These are phyloP conservation scores for Euzophera pinguis DNA, from an alignment of 2,888 invertebrate species.

Conservation along the genomic window DNA sequence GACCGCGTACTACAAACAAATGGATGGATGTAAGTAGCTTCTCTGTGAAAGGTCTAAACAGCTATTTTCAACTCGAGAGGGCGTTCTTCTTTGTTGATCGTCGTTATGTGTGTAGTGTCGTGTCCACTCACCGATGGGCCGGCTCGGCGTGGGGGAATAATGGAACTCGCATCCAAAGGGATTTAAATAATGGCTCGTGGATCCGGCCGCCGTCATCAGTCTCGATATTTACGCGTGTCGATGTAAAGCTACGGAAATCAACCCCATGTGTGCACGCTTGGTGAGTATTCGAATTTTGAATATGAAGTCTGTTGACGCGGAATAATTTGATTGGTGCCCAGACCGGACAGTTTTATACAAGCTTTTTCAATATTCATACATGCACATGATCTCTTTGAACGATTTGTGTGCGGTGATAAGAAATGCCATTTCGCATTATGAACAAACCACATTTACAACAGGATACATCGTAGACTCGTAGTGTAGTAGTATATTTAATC, in stretches of 20 bases:
- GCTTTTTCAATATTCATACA: slow-evolving; percentile 1
- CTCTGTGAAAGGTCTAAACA: slow-evolving; percentile 17
- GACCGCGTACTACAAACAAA: neutral
- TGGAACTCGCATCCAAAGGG: slow-evolving; percentile 60
- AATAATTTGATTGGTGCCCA: slow-evolving; percentile 12
- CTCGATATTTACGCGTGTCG: slow-evolving; percentile 41
- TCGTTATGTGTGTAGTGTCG: slow-evolving; percentile 39
- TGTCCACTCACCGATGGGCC: slow-evolving; percentile 47
- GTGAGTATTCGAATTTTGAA: neutral
- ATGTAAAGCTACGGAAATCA: slow-evolving; percentile 38
- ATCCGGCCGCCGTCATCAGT: slow-evolving; percentile 39
- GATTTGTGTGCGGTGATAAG: neutral
- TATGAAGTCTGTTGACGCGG: slow-evolving; percentile 8
- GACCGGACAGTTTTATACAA: neutral
- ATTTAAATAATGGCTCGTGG: slow-evolving; percentile 65
- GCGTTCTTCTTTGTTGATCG: slow-evolving; percentile 43
- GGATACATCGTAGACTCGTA: too few relatives aligned
- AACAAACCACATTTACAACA: neutral
- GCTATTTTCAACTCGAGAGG: slow-evolving; percentile 24
- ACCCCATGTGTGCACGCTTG: neutral
- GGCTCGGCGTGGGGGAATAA: slow-evolving; percentile 47
- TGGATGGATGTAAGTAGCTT: slow-evolving; percentile 8
- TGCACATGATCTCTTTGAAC: neutral
- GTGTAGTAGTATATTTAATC: too few relatives aligned
- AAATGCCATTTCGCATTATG: neutral